Evolutionary conservation across 2,113 vertebrate genomes (phyloP).

Genomic region (Festucalex cinctus): DNA sequence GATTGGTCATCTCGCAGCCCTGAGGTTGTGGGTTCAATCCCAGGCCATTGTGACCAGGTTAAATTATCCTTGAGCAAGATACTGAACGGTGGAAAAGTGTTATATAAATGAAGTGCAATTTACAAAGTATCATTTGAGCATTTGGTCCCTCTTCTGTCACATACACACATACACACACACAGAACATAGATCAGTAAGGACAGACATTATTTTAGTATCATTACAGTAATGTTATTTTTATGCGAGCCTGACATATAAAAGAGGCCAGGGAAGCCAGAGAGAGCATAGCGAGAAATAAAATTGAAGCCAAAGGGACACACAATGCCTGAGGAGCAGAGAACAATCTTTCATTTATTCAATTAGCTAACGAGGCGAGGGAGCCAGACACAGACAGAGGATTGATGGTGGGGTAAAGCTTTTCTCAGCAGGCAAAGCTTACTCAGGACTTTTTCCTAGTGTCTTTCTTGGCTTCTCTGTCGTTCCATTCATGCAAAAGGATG

Average conservation of each 20-base stretch:
- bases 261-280: constrained; percentile 13
- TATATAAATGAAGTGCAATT: too few relatives aligned
- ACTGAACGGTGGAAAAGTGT: too few relatives aligned
- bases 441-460: constrained; percentile 57
- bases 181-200: constrained; percentile 22
- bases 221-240: constrained; percentile 54
- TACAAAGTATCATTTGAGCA: too few relatives aligned
- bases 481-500: constrained; percentile 34
- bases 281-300: constrained; percentile 10
- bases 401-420: constrained; percentile 65
- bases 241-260: constrained; percentile 34
- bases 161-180: constrained; percentile 12
- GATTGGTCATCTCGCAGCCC: too few relatives aligned
- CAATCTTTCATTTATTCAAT: constrained; percentile 84
- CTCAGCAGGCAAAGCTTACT: constrained; percentile 69
- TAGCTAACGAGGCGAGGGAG: constrained; percentile 72
- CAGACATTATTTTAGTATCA: constrained; percentile 36
- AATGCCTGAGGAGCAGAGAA: constrained; percentile 65
- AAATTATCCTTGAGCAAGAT: too few relatives aligned
- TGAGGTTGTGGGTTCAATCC: not conserved
- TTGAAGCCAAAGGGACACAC: constrained; percentile 34
- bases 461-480: constrained; percentile 11
- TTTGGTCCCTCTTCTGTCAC: not conserved
- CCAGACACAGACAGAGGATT: constrained; percentile 62
- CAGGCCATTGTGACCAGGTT: too few relatives aligned